Evolutionary conservation across 2,113 vertebrate genomes (phyloP).

Genomic region (Protobothrops flavoviridis): DNA sequence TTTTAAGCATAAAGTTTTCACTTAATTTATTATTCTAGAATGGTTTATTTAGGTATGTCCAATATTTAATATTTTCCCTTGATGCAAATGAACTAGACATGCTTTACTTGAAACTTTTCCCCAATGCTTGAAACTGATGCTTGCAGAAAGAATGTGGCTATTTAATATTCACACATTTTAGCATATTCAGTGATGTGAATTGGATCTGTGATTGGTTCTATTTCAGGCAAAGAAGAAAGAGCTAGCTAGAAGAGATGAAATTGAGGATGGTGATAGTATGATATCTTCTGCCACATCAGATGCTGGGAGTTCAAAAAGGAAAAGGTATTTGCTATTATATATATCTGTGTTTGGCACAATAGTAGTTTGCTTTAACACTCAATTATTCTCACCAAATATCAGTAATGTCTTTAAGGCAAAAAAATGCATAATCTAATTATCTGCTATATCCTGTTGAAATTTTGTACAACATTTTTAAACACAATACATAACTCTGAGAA

Average conservation of each 20-base stretch:
- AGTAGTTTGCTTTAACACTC: background rate
- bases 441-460: background rate
- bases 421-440: background rate
- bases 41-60: background rate
- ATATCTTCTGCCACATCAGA: constrained; percentile 94
- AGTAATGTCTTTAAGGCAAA: background rate
- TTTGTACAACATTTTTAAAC: background rate
- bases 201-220: constrained; percentile 57
- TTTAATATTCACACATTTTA: constrained; percentile 58
- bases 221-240: constrained; percentile 92
- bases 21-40: constrained; percentile 24
- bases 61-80: constrained; percentile 25
- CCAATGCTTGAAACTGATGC: constrained; percentile 21
- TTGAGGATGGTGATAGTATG: constrained; percentile 96
- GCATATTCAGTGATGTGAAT: constrained; percentile 35
- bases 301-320: constrained; percentile 90
- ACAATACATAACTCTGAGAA: background rate
- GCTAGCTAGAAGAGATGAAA: constrained; percentile 88
- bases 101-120: constrained; percentile 40
- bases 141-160: constrained; percentile 50
- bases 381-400: background rate
- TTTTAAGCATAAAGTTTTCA: background rate
- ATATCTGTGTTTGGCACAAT: constrained; percentile 1
- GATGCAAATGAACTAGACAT: constrained; percentile 19
- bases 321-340: constrained; percentile 76